Conservation (phyloP, 2,888 invertebrate genomes). For the Globia sparganii region DNA sequence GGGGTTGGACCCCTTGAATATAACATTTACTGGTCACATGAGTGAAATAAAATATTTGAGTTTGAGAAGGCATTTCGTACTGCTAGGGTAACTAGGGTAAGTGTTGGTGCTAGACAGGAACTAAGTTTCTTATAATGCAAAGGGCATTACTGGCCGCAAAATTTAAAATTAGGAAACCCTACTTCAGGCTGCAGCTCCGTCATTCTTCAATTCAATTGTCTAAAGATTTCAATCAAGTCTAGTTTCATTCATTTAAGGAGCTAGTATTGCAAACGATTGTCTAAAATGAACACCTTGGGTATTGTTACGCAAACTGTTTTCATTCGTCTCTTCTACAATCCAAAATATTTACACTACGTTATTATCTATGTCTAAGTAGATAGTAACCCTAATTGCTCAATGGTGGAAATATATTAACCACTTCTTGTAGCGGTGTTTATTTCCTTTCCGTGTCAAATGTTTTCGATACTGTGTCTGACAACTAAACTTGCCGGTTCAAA, state of each 20-base stretch:
- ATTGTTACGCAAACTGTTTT: slow-evolving; percentile 48
- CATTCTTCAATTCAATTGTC: neutral
- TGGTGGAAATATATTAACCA: slow-evolving; percentile 33
- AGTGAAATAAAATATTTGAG: neutral
- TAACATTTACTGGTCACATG: neutral
- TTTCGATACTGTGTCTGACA: slow-evolving; percentile 38
- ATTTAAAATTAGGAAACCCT: neutral
- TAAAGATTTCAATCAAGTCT: neutral
- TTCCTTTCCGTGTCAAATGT: slow-evolving; percentile 41
- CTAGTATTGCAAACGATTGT: neutral
- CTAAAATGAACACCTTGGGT: slow-evolving; percentile 9
- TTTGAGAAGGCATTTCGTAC: neutral
- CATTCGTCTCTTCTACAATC: slow-evolving; percentile 10
- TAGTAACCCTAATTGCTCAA: slow-evolving; percentile 29
- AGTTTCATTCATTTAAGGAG: slow-evolving; percentile 14
- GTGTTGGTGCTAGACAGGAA: neutral
- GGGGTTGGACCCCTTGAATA: neutral
- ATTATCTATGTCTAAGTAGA: slow-evolving; percentile 20
- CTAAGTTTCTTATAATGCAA: neutral
- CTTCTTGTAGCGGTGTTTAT: slow-evolving; percentile 29
- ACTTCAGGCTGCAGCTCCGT: neutral
- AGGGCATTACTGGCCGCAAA: neutral
- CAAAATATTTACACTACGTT: slow-evolving; percentile 39
- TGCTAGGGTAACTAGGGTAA: neutral
- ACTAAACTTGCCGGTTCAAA: slow-evolving; percentile 29